Conservation (phyloP, 1,140 invertebrate genomes). For the Wiebesia pumilae region DNA sequence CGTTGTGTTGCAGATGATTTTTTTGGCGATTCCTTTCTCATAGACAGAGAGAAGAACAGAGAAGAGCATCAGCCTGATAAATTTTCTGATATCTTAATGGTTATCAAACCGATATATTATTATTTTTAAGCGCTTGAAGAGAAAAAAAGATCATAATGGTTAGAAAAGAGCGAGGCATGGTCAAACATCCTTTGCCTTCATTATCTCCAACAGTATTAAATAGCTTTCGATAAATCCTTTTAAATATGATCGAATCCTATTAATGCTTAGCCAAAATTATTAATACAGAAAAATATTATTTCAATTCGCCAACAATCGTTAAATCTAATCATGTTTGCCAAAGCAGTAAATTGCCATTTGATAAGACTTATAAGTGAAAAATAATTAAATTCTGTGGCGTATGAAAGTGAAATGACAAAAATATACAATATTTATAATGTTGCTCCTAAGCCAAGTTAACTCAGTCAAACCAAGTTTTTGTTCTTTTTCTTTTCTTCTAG, state of each 20-base stretch:
- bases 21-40: neutral
- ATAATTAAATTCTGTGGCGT: neutral
- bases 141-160: no score
- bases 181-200: neutral
- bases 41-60: neutral
- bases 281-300: neutral
- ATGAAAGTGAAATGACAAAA: neutral
- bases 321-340: neutral
- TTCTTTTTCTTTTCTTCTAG: no score
- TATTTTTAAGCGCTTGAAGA: neutral
- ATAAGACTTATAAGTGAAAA: neutral
- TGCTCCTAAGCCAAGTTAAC: no score
- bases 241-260: neutral
- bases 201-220: neutral
- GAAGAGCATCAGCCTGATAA: neutral
- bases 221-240: neutral
- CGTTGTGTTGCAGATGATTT: neutral
- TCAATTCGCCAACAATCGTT: neutral
- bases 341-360: neutral
- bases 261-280: neutral
- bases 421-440: no score
- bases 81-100: neutral
- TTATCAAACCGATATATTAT: neutral
- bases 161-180: no score
- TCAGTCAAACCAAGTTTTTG: no score